Conservation (phyloP, 2,888 invertebrate species). For the Heteropelma amictum region DNA sequence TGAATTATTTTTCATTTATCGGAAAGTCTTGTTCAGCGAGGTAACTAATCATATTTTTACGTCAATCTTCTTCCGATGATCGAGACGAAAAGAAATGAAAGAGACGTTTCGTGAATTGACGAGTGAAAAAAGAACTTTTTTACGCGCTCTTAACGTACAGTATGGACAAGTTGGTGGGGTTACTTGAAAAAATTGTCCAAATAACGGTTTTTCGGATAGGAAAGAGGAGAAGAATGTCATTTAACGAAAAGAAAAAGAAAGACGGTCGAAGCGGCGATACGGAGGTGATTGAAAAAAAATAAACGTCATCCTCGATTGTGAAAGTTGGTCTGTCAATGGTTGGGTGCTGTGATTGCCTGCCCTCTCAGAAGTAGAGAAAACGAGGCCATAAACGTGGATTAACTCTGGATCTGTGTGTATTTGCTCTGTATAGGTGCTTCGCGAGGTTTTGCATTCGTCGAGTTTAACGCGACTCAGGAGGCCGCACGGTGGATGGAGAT, state of each 20-base stretch:
- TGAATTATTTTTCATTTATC: constrained; percentile 6
- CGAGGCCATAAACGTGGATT: constrained; percentile 77
- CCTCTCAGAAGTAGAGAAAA: constrained; percentile 77
- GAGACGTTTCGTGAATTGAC: background rate
- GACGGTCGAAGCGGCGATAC: constrained; percentile 63
- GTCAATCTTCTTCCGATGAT: too few relatives aligned
- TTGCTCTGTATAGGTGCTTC: constrained; percentile 92
- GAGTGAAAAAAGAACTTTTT: background rate
- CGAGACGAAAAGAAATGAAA: background rate
- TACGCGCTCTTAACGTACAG: background rate
- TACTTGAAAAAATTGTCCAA: constrained; percentile 5
- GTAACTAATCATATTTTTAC: too few relatives aligned
- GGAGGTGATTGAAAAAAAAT: constrained; percentile 59
- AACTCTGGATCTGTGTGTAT: constrained; percentile 80
- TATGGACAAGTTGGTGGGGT: background rate
- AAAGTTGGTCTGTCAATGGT: constrained; percentile 76
- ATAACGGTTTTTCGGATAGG: constrained; percentile 24
- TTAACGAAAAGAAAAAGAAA: constrained; percentile 22
- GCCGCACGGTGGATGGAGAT: constrained; percentile 95
- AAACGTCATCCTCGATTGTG: constrained; percentile 61
- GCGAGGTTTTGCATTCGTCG: constrained; percentile 90
- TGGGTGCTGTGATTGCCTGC: constrained; percentile 78
- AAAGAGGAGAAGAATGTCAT: constrained; percentile 13
- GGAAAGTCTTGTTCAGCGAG: too few relatives aligned
- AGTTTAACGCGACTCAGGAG: constrained; percentile 93